Percentiles rank a stretch among this genome's conserved stretches.
Evolutionary conservation across 2,888 invertebrate genomes (phyloP).

Genomic region (Trachelus troglodyta): DNA sequence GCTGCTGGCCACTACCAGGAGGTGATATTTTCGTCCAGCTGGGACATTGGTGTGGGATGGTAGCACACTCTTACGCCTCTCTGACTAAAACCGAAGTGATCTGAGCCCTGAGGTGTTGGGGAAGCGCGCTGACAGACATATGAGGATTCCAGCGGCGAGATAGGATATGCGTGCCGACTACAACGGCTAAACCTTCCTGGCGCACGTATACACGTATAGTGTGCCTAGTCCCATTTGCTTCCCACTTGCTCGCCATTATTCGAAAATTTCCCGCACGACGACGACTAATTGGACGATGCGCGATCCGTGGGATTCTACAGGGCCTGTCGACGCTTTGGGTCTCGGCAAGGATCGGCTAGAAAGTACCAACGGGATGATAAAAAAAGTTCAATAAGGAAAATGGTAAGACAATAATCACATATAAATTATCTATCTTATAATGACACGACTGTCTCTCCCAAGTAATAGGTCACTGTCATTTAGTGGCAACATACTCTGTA

Average conservation of each 20-base stretch:
- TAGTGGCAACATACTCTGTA: neutral
- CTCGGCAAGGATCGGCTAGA: neutral
- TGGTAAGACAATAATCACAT: neutral
- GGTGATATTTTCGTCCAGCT: slow-evolving; percentile 53
- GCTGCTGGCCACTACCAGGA: slow-evolving; percentile 35
- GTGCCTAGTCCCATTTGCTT: neutral
- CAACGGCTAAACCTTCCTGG: slow-evolving; percentile 19
- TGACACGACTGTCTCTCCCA: neutral
- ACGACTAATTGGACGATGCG: slow-evolving; percentile 6
- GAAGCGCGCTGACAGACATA: slow-evolving; percentile 60
- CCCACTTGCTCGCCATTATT: slow-evolving; percentile 3
- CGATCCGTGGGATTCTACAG: neutral
- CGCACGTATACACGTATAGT: neutral
- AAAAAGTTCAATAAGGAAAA: neutral
- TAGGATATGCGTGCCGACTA: slow-evolving; percentile 52
- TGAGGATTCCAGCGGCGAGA: slow-evolving; percentile 64
- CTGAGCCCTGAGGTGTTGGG: slow-evolving; percentile 48
- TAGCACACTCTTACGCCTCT: slow-evolving; percentile 1
- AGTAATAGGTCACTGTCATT: neutral
- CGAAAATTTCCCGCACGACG: neutral
- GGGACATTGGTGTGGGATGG: slow-evolving; percentile 36
- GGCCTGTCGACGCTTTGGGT: neutral
- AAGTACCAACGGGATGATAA: neutral
- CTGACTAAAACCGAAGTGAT: slow-evolving; percentile 29
- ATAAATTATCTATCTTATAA: neutral